A percentile compares a stretch with the other conserved stretches of the same genome.
These are phyloP conservation scores for Blera fallax DNA, from an alignment of 2,888 invertebrate genomes.

Conservation along the genomic window DNA sequence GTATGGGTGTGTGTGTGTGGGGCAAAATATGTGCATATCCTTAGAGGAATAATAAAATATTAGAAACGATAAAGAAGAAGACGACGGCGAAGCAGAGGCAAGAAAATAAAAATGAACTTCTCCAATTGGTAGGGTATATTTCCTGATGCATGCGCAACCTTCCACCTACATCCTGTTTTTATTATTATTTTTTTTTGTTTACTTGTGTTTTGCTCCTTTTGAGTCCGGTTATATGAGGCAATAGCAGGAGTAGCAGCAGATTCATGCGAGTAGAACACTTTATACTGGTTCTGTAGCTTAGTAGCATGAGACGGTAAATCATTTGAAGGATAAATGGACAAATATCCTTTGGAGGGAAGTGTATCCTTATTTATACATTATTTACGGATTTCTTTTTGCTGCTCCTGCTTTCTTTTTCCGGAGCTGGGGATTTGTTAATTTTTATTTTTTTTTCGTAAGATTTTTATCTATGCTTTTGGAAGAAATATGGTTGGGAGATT, in stretches of 20 bases:
- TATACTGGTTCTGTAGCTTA: constrained; percentile 34
- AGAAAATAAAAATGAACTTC: constrained; percentile 12
- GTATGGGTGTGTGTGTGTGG: not conserved
- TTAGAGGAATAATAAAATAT: constrained; percentile 63
- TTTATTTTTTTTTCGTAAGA: constrained; percentile 23
- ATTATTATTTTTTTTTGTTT: too few species aligned
- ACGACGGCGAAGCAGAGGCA: not conserved
- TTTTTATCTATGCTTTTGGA: not conserved
- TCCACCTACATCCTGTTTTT: constrained; percentile 61
- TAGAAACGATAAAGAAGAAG: constrained; percentile 41
- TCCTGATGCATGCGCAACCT: constrained; percentile 60
- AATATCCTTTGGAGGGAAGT: constrained; percentile 65
- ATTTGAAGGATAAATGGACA: constrained; percentile 71
- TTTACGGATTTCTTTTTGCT: constrained; percentile 38
- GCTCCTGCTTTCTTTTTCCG: not conserved
- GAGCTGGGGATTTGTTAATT: constrained; percentile 39
- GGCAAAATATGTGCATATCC: constrained; percentile 67
- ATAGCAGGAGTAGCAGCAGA: not conserved
- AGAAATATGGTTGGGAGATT: not conserved
- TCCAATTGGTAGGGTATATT: constrained; percentile 29
- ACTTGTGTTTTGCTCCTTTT: not conserved
- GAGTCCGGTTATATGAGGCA: constrained; percentile 29
- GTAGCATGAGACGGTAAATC: constrained; percentile 54
- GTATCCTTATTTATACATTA: constrained; percentile 64
- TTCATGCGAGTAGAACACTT: constrained; percentile 33